Conservation (phyloP, 2,113 vertebrate species). For the Phyllopteryx taeniolatus region DNA sequence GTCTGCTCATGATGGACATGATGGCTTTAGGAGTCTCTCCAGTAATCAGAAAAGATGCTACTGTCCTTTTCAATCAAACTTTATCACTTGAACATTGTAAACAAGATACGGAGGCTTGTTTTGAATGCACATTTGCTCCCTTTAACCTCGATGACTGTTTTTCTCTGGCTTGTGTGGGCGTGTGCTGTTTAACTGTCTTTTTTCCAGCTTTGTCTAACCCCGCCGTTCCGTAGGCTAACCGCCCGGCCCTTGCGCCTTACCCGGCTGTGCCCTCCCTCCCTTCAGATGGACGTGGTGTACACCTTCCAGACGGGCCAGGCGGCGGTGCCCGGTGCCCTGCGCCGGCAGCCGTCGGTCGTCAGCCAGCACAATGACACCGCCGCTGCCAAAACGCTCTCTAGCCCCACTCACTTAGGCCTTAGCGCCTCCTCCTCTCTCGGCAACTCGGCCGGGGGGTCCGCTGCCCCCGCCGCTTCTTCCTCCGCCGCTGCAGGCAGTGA, state of each 20-base stretch:
- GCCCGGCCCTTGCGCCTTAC: background rate
- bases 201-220: background rate
- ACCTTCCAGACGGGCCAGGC: conserved; percentile 97
- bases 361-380: conserved; percentile 90
- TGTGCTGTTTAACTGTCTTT: background rate
- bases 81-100: background rate
- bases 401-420: conserved; percentile 92
- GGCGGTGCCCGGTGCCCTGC: conserved; percentile 90
- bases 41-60: too few relatives aligned
- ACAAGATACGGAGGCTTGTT: background rate
- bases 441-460: conserved; percentile 86
- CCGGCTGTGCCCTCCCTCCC: background rate
- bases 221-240: background rate
- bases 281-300: conserved; percentile 99
- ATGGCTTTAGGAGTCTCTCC: too few relatives aligned
- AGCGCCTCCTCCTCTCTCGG: conserved; percentile 89
- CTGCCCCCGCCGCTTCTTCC: conserved; percentile 78
- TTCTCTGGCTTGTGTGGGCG: background rate
- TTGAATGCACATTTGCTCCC: background rate
- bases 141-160: background rate
- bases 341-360: conserved; percentile 94
- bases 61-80: too few relatives aligned
- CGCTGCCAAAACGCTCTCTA: conserved; percentile 94
- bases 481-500: conserved; percentile 97
- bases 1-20: too few relatives aligned